Base-by-base conservation (phyloP, 1,140 invertebrate genomes). In the Elymnias hypermnestra region DNA sequence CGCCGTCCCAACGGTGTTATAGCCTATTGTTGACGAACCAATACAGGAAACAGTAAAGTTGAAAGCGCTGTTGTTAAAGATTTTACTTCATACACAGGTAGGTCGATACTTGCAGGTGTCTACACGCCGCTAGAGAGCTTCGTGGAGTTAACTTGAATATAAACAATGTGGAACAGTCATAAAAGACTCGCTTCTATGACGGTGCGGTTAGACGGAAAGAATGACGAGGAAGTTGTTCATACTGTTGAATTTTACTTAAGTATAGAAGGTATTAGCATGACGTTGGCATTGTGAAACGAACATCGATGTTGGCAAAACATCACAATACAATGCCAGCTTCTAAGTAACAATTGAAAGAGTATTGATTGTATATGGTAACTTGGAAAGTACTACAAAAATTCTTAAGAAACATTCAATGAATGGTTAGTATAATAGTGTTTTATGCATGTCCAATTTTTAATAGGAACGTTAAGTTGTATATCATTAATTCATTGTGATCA, bases 11-110 rank as follows among this genome's bases (percentile, higher is more conserved):
- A 52, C 60, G 48, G 55, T 64, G 59, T 76, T 77, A 81, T 69
- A 35, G 73, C 63, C 75, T 57, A 83, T 85, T 85, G 78, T 85
- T 72, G 51, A 44, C 28, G 55, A 71, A 76, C 77, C 82, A 82
- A 75, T 62, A 64, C 73, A 83, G 82, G 82, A 85, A 85, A 83
- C 72, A 72, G 70, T 75, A 72, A 72, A 84, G 65, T 79, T 67
- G 72, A 79, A 83, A 81, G 74, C 78, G 64, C 62, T 49, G 44
- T 43, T 69, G 57, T 70, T 63, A 70, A 56, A 76, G 61, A 76
- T 73, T 77, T 78, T 70, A 67, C 73, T 56, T 62, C 73, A 77
- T 65, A 36, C 53, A 64, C 76, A 81, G 78, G 77, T 81, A 81
- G 68, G 69, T 75, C 74, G 69, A 63, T 53, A 50, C 41, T 56